Evolutionary conservation across 2,113 vertebrate species (phyloP), one percentile per base, ranked within the genome.

Genomic region (Anhinga anhinga): DNA sequence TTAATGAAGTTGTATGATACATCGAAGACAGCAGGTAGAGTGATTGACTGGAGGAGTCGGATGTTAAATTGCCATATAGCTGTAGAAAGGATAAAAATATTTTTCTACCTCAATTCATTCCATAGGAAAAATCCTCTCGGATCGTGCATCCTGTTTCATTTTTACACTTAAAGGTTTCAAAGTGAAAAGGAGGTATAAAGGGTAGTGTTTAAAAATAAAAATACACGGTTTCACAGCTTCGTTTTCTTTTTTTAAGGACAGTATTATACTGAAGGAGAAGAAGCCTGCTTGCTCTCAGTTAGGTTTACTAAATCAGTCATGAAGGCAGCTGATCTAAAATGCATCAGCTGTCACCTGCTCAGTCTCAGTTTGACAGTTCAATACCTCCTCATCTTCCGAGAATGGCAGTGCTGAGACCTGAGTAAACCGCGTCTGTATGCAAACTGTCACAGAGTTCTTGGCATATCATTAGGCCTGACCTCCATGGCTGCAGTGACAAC

Each of bases 401-500:
- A 96, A 95, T 96, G 95, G 97, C 98, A 97, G 82, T 82, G 90
- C 93, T 89, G 93, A 98, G 97, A 97, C 96, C 97, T 81, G 80
- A 96, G 97, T 85, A 97, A 98, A 98, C 86, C 6, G 3, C 12
- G 72, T 82, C 97, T 95, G 96, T 98, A 93, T 97, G 98, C 98
- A 95, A 94, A 97, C 97, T 98, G 98, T 98, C 98, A 97, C 80
- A 44, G 91, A 95, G 71, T 95, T 94, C 93, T 94, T 93, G 97
- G 97, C 97, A 95, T 96, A 95, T 95, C 96, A 90, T 97, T 97
- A 98, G 95, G 49, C 86, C 90, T 96, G 96, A 97, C 97, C 97
- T 97, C 97, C 86, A 81, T 1, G n/a, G 84, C 86, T 93, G 86
- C 95, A 95, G 73, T 63, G 88, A 90, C 97, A 97, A 97, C 79